phyloP scores from a whole-genome alignment of 2,113 vertebrate genomes.

The Desmodus rotundus region DNA sequence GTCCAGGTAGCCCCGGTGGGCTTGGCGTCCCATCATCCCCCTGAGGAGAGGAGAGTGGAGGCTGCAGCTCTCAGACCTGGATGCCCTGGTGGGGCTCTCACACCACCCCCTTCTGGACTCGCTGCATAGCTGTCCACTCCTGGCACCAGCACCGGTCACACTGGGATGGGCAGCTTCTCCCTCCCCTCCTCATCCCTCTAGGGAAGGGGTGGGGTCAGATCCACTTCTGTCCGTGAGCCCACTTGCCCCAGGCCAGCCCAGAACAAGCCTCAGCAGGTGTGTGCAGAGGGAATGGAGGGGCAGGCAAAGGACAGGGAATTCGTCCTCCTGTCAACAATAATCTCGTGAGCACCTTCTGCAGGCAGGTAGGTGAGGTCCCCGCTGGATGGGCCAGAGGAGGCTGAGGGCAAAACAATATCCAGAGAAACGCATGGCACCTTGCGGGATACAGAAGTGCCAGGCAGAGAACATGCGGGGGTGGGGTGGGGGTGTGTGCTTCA shows the following conservation, averaged over 20 bases:
- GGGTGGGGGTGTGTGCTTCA: no score
- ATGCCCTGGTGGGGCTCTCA: background rate
- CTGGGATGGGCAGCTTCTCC: background rate
- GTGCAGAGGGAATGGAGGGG: background rate
- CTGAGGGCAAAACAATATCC: background rate
- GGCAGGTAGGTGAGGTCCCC: background rate
- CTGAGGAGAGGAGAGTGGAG: constrained; percentile 74
- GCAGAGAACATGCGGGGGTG: background rate
- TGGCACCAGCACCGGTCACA: background rate
- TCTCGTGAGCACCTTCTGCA: background rate
- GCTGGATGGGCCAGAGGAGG: background rate
- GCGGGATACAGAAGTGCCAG: background rate
- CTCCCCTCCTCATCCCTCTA: background rate
- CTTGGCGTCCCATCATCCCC: constrained; percentile 88
- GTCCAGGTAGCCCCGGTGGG: constrained; percentile 84
- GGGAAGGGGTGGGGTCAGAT: background rate
- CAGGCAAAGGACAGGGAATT: background rate
- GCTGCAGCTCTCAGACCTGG: background rate
- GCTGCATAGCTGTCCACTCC: background rate
- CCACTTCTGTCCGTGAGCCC: background rate
- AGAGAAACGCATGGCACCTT: background rate
- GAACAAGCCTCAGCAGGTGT: background rate
- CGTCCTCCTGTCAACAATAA: background rate
- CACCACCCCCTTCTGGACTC: no score
- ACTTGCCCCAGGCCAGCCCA: background rate